Base-by-base conservation (phyloP, 2,113 vertebrate species). In the Apistogramma diplotaenia region DNA sequence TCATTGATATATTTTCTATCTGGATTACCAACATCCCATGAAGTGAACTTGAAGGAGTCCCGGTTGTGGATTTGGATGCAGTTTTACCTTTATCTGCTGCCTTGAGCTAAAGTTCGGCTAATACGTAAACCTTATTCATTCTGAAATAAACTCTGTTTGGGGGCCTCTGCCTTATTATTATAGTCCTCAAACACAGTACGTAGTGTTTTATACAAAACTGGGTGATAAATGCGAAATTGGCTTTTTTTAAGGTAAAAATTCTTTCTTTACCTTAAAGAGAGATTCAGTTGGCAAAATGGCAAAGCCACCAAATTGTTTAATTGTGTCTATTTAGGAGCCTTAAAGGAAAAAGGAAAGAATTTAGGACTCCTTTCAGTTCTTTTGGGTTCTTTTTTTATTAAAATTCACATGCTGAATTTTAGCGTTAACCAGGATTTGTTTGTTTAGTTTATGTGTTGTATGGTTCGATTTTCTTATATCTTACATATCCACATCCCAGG, bases 401-500 rank as follows among this genome's bases (percentile, higher is more conserved):
- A 16, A 15, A 46, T 19, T 49, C 16, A 70, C 0, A 70, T 8
- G 29, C 2, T 73, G 29, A 33, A 55, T 74, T 74, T 56, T 3
- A 12, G 12, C 43, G 8, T n/a, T 57, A 46, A 15, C 23, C 11
- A 58, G 8, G 29, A 54, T 65, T 10, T 76, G 7, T 76, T 65
- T 18, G 15, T 35, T 56, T 16, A 51, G 40, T 4, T 51, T 33
- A 70, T 70, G 40, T 29, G 9, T 8, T 53, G 19, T 37, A 3
- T 61, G 56, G 70, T 35, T 76, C 4, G 83, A 12, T 13, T 67
- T 15, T 78, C 21, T 78, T 35, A 85, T 58, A 73, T 21, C 25
- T 78, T 74, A 33, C 25, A 31, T n/a, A n/a, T n/a, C 60, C 76
- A 16, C 27, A 61, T 33, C 29, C 51, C 83, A 98, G 97, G 96